Percentiles rank a stretch among this genome's conserved stretches.
Conservation (phyloP, 2,797 vertebrate genomes). For the Catharus ustulatus region DNA sequence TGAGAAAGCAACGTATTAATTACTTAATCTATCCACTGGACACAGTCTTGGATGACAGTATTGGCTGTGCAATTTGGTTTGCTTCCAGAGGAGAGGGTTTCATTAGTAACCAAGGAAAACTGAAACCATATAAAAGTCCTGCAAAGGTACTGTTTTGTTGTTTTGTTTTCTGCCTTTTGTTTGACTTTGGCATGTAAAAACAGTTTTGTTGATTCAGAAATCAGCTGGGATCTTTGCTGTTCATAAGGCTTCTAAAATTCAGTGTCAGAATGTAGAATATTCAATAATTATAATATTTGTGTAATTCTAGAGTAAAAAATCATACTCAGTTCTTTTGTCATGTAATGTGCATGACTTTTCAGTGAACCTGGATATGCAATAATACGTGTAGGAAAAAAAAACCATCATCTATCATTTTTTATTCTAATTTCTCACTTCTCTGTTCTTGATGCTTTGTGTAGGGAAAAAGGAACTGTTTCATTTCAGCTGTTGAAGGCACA, state of each 20-base stretch:
- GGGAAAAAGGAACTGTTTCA: neutral
- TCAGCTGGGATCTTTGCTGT: neutral
- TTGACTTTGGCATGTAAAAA: neutral
- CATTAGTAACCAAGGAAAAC: slow-evolving; percentile 59
- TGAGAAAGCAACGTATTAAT: slow-evolving; percentile 78
- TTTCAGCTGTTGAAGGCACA: neutral
- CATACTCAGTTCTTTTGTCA: neutral
- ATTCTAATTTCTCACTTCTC: neutral
- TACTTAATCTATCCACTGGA: slow-evolving; percentile 88
- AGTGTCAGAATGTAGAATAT: neutral
- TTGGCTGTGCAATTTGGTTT: slow-evolving; percentile 97
- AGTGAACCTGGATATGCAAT: neutral
- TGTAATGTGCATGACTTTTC: neutral
- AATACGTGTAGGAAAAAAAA: neutral
- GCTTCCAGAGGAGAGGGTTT: slow-evolving; percentile 87
- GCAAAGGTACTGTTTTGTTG: slow-evolving; percentile 83
- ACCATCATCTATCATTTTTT: neutral
- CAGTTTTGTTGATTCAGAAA: neutral
- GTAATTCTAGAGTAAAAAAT: neutral
- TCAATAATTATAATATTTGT: neutral
- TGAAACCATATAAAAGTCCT: slow-evolving; percentile 79
- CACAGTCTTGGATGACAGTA: slow-evolving; percentile 95
- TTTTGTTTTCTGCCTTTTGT: neutral
- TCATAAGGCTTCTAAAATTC: neutral
- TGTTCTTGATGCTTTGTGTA: neutral